These are phyloP conservation scores for Siderastrea siderea DNA, from an alignment of 92 coral and sea anemone species.

Conservation along the genomic window DNA sequence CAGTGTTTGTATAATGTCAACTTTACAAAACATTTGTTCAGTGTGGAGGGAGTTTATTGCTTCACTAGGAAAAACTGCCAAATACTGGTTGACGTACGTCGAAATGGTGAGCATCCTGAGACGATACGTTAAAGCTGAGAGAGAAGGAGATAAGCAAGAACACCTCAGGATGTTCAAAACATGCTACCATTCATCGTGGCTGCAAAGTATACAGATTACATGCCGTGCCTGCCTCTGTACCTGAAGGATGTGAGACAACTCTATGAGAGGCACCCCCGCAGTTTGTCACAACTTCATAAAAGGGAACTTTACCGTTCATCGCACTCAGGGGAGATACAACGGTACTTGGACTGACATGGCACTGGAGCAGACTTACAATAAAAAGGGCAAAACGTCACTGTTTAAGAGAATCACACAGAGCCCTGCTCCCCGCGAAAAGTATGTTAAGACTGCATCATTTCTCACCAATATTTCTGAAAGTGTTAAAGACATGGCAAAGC, in stretches of 20 bases:
- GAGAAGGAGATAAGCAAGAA: too few relatives aligned
- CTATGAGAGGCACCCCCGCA: conserved; percentile 15
- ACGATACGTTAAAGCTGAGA: too few relatives aligned
- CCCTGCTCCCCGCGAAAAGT: conserved; percentile 48
- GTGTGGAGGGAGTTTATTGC: too few relatives aligned
- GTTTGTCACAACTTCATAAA: conserved; percentile 35
- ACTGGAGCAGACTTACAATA: conserved; percentile 34
- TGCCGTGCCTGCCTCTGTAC: conserved; percentile 24
- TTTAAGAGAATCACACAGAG: conserved; percentile 38
- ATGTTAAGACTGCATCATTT: conserved; percentile 46
- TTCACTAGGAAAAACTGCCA: too few relatives aligned
- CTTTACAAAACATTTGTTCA: too few relatives aligned
- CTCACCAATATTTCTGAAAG: conserved; percentile 21
- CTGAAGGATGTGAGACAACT: conserved; percentile 40
- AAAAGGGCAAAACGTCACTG: conserved; percentile 23
- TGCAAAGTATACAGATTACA: too few relatives aligned
- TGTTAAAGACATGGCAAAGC: conserved; percentile 40
- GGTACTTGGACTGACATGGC: conserved; percentile 49
- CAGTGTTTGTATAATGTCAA: too few relatives aligned
- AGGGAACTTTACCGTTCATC: conserved; percentile 40
- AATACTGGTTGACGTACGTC: too few relatives aligned
- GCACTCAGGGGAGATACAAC: conserved; percentile 22
- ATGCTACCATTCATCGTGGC: too few relatives aligned
- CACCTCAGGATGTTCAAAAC: too few relatives aligned
- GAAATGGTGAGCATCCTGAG: too few relatives aligned